Percentiles rank a stretch among this genome's conserved stretches.
phyloP scores from a whole-genome alignment of 2,888 invertebrate genomes.

The Nomada fabriciana region DNA sequence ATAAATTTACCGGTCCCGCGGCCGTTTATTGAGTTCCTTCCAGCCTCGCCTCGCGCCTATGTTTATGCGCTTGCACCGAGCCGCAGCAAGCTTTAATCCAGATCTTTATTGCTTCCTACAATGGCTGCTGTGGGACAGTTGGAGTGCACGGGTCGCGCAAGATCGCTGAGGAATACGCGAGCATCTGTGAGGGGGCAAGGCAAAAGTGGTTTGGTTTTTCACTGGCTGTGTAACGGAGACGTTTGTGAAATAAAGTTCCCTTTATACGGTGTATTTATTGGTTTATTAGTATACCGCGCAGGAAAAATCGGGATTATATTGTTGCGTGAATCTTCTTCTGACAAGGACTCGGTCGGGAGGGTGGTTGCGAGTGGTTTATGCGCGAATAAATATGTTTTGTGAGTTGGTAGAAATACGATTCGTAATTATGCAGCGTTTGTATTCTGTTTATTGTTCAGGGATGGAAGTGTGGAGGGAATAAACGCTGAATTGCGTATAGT shows the following conservation, averaged over 20 bases:
- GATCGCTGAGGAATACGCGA: constrained; percentile 9
- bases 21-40: constrained; percentile 65
- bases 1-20: constrained; percentile 65
- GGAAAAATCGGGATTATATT: too few species aligned
- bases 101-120: constrained; percentile 70
- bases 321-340: too few species aligned
- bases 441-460: too few species aligned
- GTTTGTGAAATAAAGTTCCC: constrained; percentile 21
- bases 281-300: background rate
- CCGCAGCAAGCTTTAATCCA: constrained; percentile 65
- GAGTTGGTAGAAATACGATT: too few species aligned
- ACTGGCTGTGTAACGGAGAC: constrained; percentile 3
- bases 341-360: too few species aligned
- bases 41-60: constrained; percentile 27
- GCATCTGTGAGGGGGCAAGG: background rate
- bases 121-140: constrained; percentile 32
- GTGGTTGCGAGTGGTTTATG: background rate
- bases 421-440: too few species aligned
- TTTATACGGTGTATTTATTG: constrained; percentile 1
- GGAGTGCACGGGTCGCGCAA: background rate
- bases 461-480: too few species aligned
- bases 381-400: too few species aligned
- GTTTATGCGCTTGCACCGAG: constrained; percentile 55
- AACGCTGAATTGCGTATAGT: too few species aligned
- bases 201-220: background rate